Base-by-base conservation (phyloP, 2,888 invertebrate species). In the Argynnis bischoffii region DNA sequence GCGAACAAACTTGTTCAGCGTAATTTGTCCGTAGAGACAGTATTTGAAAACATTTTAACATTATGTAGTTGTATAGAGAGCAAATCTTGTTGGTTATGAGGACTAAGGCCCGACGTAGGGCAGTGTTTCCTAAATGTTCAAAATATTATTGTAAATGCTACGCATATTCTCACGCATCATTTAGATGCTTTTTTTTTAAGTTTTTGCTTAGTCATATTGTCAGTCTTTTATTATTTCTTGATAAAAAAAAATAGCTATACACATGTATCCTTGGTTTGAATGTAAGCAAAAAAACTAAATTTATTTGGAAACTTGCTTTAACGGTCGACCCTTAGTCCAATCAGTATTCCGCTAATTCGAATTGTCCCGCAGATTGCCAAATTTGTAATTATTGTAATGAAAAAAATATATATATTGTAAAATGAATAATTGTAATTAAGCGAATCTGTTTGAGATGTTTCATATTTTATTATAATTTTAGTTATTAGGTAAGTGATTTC, bases 391-490 rank as follows among this genome's bases (percentile, higher is more conserved):
- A 63, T 64, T 50, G 64, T 70, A 57, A 68, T 55, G 31, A 41
- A 41, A 11, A 41, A 41, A 35, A 41, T 6, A 72, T n/a, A 68
- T 69, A 67, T 63, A 70, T 67, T 70, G 69, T 74, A 71, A 70
- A 70, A 64, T 69, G 60, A 66, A 63, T 70, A 69, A 63, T 67
- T 71, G 56, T 73, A 70, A 66, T 75, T 83, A 83, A 80, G 80
- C 72, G 75, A 81, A 79, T 79, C 79, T 82, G 81, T 86, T 86
- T 83, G 77, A 82, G 78, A 76, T 81, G 79, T 83, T 84, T 82
- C 77, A 86, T 87, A 84, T 86, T 86, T 86, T 83, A 85, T 83
- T 80, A 81, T 83, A 81, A 77, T 81, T 77, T 81, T 76, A 78
- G 61, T 54, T 55, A 66, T 60, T 59, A 66, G 63, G 31, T 81